A percentile compares a stretch with the other conserved stretches of the same genome.
phyloP scores from a whole-genome alignment of 2,113 vertebrate species.

The Porphyrio hochstetteri region DNA sequence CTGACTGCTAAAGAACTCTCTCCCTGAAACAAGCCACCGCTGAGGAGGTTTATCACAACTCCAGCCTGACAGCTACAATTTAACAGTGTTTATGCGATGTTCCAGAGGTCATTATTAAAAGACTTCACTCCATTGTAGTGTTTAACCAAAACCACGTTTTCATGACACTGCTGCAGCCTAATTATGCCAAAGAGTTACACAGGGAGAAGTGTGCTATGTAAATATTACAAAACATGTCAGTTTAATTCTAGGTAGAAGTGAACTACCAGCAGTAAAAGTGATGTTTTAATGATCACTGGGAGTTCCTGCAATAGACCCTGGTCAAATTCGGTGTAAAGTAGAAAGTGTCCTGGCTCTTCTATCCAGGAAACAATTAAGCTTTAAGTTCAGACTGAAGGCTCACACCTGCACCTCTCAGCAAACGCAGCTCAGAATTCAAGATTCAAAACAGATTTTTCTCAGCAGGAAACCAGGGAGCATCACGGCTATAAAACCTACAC shows the following conservation, averaged over 20 bases:
- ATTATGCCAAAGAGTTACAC: not conserved
- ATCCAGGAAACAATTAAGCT: not conserved
- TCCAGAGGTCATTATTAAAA: not conserved
- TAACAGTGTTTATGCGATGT: not conserved
- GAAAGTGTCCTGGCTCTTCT: not conserved
- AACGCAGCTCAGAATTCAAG: not conserved
- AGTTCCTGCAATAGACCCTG: not conserved
- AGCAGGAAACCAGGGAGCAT: not conserved
- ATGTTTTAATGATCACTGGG: not conserved
- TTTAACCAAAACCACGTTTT: not conserved
- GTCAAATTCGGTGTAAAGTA: not conserved
- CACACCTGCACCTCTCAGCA: not conserved
- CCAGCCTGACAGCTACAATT: not conserved
- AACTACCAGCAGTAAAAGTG: not conserved
- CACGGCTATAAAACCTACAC: not conserved
- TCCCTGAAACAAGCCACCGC: not conserved
- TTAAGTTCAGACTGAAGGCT: not conserved
- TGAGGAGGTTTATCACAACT: not conserved
- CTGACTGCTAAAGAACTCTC: not conserved
- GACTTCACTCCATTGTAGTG: not conserved
- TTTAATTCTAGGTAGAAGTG: not conserved
- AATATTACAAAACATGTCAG: not conserved
- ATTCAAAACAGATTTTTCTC: constrained; percentile 15
- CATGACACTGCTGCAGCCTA: not conserved
- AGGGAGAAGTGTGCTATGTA: not conserved